Base-by-base conservation (phyloP, 2,797 vertebrate genomes). In the Toxotes lorentzi region DNA sequence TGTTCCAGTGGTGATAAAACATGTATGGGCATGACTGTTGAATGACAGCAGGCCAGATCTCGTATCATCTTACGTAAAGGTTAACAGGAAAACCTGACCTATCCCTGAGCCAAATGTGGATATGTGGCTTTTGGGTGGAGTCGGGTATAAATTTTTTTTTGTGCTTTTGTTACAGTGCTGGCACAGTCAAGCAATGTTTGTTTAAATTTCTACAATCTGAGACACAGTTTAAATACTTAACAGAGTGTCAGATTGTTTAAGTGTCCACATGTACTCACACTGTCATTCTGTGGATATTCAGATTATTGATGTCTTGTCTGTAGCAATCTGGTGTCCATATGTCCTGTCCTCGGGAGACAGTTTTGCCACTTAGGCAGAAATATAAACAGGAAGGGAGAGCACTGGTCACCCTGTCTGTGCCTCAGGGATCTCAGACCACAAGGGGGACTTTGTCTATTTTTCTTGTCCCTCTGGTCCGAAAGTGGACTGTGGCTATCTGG, bases 381-480 rank as follows among this genome's bases (percentile, higher is more conserved):
- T 43, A 59, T 61, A 89, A 87, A 92, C 92, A 91, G 92, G 90
- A 93, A 91, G 64, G 34, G 45, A 53, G 67, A 10, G 41, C 17
- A 47, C 69, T 51, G 72, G 70, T 89, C 64, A 81, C 23, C 38
- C 61, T 24, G 13, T 67, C 72, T 70, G 40, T 47, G 34, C 77
- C 70, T 56, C 2, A 27, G 61, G 67, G 67, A 34, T 24, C 16
- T 17, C 14, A 45, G 45, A 54, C 38, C 41, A n/a, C 30, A 70
- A 48, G 30, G 43, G 50, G 40, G 47, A 66, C 50, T 50, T 50
- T 53, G 50, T 53, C 5, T 27, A 6, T 24, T 27, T 53, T 13
- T 24, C 23, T 14, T 53, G 1, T 24, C 23, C 24, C 5, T 48
- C 2, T n/a, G n/a, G 9, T 40, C 45, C 50, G 23, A 65, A 56